A percentile compares a stretch with the other conserved stretches of the same genome.
Evolutionary conservation across 1,140 invertebrate species (phyloP).

Genomic region (Cotesia vestalis): DNA sequence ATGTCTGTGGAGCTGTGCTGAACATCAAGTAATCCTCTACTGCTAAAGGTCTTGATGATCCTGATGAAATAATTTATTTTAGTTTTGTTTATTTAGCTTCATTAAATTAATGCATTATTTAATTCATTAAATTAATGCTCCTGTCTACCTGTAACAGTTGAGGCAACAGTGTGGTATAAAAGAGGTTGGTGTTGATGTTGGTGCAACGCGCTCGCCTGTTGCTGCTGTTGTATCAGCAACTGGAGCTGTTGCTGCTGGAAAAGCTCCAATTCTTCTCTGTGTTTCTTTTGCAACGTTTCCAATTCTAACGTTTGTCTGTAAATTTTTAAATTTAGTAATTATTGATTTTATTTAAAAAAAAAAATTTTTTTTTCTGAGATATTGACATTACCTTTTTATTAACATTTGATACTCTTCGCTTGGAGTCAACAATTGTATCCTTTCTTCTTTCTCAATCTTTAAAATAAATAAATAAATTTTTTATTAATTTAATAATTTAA

Average conservation of each 20-base stretch:
- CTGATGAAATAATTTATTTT: constrained; percentile 39
- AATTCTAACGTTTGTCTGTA: constrained; percentile 61
- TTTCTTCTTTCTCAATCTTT: constrained; percentile 59
- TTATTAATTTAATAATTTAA: background rate
- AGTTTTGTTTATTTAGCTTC: background rate
- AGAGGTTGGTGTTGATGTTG: constrained; percentile 62
- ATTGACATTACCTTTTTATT: constrained; percentile 57
- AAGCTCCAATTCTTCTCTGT: constrained; percentile 61
- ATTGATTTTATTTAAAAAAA: constrained; percentile 8
- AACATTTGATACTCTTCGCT: constrained; percentile 64
- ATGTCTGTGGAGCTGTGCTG: constrained; percentile 61
- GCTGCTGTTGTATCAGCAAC: constrained; percentile 60
- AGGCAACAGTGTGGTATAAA: constrained; percentile 58
- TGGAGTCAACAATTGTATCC: constrained; percentile 54
- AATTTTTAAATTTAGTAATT: background rate
- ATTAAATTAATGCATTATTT: no score
- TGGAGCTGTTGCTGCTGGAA: constrained; percentile 64
- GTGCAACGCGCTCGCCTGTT: constrained; percentile 60
- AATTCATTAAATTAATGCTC: background rate
- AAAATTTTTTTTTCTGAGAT: background rate
- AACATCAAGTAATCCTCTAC: constrained; percentile 64
- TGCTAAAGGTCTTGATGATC: constrained; percentile 55
- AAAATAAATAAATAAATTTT: constrained; percentile 34
- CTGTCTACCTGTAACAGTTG: constrained; percentile 46
- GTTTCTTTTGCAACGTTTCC: constrained; percentile 61